Base-by-base conservation (phyloP, 2,888 invertebrate species). In the Geophilus truncorum region DNA sequence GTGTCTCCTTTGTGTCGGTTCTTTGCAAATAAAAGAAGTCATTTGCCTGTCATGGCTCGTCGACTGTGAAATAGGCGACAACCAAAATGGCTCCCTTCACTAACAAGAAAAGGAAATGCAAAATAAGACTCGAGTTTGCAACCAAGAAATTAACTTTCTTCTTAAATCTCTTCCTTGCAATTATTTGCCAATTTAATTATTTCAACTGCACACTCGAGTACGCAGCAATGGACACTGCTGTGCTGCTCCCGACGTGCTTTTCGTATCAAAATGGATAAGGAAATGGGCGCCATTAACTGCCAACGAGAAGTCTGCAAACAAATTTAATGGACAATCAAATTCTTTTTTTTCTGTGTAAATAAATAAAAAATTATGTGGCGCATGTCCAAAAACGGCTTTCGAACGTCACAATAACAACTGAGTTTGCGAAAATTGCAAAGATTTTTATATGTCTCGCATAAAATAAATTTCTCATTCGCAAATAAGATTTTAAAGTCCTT, bases 11-110 rank as follows among this genome's bases (percentile, higher is more conserved):
- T 70, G 70, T 70, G 70, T 28, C 70, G 70, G 70, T 70, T 70
- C 70, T 28, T 25, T 25, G 12, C 70, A 25, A 70, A 70, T 70
- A 70, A 28, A 70, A 70, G 70, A 28, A 70, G 25, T 70, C 70
- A 70, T 70, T 70, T 70, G 28, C 10, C 70, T 70, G 25, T 70
- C 70, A 70, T 28, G 70, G 70, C 70, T 70, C 70, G 70, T 70
- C 28, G 70, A 70, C 70, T 70, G 70, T 70, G 70, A 70, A 70
- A 70, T 70, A 57, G 70, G 28, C 70, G 70, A 70, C 70, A 70
- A 70, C 70, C 70, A 70, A 70, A 25, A 70, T 70, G 70, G 70
- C 70, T 25, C 25, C 62, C 25, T 62, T 21, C 28, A 28, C 28
- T 28, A 28, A 70, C 10, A 25, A 28, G 28, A 23, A 70, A n/a